These are phyloP conservation scores for Tetraodon nigroviridis DNA, from an alignment of 2,113 vertebrate genomes.

Conservation along the genomic window DNA sequence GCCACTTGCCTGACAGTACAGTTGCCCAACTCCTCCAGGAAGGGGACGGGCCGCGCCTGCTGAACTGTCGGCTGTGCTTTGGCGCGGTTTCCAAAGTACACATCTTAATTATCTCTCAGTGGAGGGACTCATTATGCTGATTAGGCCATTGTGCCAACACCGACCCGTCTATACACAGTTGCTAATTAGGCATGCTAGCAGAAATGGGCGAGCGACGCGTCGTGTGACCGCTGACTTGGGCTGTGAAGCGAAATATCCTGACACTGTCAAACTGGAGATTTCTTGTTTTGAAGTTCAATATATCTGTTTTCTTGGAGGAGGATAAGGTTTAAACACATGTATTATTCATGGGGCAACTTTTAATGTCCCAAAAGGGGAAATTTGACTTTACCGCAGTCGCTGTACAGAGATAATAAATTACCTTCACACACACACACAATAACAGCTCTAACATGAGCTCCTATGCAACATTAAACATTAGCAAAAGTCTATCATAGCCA, in stretches of 20 bases:
- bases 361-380: too few relatives aligned
- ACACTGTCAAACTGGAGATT: slow-evolving; percentile 34
- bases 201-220: slow-evolving; percentile 37
- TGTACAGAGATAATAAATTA: too few relatives aligned
- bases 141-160: slow-evolving; percentile 64
- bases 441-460: too few relatives aligned
- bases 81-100: slow-evolving; percentile 39
- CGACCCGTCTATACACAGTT: slow-evolving; percentile 52
- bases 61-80: neutral
- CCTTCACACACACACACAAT: too few relatives aligned
- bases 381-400: too few relatives aligned
- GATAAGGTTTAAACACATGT: too few relatives aligned
- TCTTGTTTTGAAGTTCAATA: neutral
- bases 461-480: neutral
- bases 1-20: slow-evolving; percentile 30
- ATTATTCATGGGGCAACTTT: too few relatives aligned
- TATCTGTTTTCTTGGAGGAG: too few relatives aligned
- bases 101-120: slow-evolving; percentile 70
- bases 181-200: slow-evolving; percentile 67
- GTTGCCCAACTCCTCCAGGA: slow-evolving; percentile 30
- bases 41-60: neutral
- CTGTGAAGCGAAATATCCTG: slow-evolving; percentile 35
- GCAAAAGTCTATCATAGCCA: neutral
- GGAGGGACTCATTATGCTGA: slow-evolving; percentile 67
- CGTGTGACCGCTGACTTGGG: slow-evolving; percentile 25